Evolutionary conservation across 2,113 vertebrate species (phyloP).

Genomic region (Lanius collurio): DNA sequence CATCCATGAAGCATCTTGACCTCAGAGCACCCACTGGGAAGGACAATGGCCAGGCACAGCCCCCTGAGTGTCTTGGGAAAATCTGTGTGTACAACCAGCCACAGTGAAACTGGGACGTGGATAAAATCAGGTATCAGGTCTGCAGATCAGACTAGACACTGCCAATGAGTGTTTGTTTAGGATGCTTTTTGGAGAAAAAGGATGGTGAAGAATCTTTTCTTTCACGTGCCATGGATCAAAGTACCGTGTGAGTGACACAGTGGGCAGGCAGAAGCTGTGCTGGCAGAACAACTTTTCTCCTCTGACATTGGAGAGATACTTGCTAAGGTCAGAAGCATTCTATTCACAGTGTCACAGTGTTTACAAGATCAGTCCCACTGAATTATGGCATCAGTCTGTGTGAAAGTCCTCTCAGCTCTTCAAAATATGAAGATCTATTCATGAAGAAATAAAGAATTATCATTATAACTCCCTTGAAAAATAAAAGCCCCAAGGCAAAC

Average conservation of each 20-base stretch:
- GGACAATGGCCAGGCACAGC: background rate
- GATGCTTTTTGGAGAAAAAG: background rate
- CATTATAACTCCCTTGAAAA: background rate
- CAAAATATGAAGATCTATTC: background rate
- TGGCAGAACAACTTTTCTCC: background rate
- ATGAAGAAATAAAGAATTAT: background rate
- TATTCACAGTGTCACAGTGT: background rate
- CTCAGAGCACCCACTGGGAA: accelerated
- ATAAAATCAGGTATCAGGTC: background rate
- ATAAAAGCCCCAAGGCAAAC: background rate
- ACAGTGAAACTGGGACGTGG: background rate
- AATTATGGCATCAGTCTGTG: background rate
- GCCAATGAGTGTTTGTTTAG: background rate
- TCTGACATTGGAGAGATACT: background rate
- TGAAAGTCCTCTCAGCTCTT: background rate
- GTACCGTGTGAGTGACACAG: background rate
- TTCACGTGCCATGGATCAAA: background rate
- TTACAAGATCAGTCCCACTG: no score
- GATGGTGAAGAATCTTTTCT: background rate
- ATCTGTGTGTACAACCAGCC: accelerated
- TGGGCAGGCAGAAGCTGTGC: background rate
- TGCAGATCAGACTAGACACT: background rate
- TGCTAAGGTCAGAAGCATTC: background rate
- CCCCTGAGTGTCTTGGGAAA: background rate
- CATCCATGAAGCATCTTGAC: background rate